Evolutionary conservation across 2,888 invertebrate species (phyloP).

Genomic region (Caprella mutica): DNA sequence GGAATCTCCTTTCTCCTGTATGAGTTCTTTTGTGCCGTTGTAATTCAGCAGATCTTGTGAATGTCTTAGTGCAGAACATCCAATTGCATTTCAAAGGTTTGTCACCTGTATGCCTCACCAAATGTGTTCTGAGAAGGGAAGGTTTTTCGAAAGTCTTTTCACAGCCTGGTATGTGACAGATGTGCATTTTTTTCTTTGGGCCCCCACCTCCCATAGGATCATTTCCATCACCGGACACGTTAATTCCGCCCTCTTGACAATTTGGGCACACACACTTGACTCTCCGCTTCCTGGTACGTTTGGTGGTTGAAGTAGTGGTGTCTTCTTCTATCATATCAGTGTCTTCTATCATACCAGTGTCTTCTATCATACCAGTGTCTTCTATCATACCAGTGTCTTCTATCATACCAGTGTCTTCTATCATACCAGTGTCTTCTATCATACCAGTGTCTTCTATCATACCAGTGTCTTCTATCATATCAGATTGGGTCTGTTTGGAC

Average conservation of each 20-base stretch:
- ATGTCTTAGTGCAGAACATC: conserved; percentile 83
- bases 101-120: conserved; percentile 88
- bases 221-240: conserved; percentile 21
- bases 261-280: conserved; percentile 97
- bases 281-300: conserved; percentile 54
- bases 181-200: conserved; percentile 80
- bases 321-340: neutral
- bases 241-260: conserved; percentile 68
- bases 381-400: no score
- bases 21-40: conserved; percentile 81
- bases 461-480: no score
- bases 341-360: neutral
- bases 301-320: neutral
- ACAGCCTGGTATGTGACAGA: conserved; percentile 87
- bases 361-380: no score
- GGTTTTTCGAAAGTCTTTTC: conserved; percentile 86
- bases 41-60: conserved; percentile 50
- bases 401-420: no score
- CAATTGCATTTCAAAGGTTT: conserved; percentile 89
- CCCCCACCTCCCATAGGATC: conserved; percentile 9
- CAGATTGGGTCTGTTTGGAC: neutral
- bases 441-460: no score
- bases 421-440: no score
- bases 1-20: conserved; percentile 57
- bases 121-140: conserved; percentile 70